phyloP scores from a whole-genome alignment of 1,140 invertebrate species.

The Meloidogyne hapla region DNA sequence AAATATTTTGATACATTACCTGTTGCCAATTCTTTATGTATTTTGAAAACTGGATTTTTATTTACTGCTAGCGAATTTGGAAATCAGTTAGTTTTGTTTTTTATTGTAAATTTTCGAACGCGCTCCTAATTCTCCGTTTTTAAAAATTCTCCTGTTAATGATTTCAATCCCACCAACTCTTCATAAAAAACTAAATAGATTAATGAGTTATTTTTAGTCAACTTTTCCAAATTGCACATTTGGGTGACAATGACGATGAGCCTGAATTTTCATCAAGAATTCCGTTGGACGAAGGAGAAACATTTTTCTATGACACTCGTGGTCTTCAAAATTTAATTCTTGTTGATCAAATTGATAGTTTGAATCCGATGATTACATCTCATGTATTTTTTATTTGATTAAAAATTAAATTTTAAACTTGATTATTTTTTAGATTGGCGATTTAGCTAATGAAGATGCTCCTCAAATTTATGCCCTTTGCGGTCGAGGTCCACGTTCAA shows the following conservation, averaged over 20 bases:
- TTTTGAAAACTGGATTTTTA: constrained; percentile 95
- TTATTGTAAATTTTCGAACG: constrained; percentile 25
- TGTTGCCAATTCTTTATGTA: constrained; percentile 85
- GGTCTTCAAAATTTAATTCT: constrained; percentile 89
- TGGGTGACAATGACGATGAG: constrained; percentile 98
- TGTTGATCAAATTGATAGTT: constrained; percentile 94
- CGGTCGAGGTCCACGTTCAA: constrained; percentile 88
- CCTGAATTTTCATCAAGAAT: constrained; percentile 97
- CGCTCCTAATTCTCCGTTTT: too few species aligned
- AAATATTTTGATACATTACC: constrained; percentile 99
- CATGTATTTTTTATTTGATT: constrained; percentile 72
- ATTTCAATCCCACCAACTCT: too few species aligned
- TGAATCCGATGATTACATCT: constrained; percentile 86
- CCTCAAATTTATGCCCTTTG: constrained; percentile 94
- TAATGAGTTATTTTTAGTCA: constrained; percentile 82
- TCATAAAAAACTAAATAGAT: too few species aligned
- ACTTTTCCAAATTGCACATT: constrained; percentile 95
- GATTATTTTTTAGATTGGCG: constrained; percentile 65
- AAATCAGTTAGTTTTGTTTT: constrained; percentile 79
- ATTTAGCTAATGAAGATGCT: constrained; percentile 90
- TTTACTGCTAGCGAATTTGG: constrained; percentile 99
- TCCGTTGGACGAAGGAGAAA: constrained; percentile 96
- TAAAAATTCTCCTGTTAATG: too few species aligned
- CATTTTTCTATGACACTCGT: constrained; percentile 95
- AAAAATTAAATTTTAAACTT: constrained; percentile 15